Percentiles rank a stretch among this genome's conserved stretches.
phyloP scores from a whole-genome alignment of 2,113 vertebrate species.

The Cyprinodon tularosa region DNA sequence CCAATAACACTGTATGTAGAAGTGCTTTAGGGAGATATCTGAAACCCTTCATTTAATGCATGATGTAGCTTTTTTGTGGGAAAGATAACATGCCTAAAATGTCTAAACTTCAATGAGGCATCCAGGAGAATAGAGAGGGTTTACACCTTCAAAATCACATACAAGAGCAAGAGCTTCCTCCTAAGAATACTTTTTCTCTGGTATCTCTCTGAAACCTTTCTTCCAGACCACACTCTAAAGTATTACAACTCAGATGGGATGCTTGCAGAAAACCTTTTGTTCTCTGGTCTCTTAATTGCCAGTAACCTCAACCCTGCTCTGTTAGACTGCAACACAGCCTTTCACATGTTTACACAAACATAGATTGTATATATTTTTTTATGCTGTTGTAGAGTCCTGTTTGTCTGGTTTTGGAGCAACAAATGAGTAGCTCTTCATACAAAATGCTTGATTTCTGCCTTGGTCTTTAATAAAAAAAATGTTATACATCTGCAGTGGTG shows the following conservation, averaged over 20 bases:
- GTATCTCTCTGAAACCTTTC: conserved; percentile 31
- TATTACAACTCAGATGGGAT: conserved; percentile 35
- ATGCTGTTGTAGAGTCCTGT: conserved; percentile 46
- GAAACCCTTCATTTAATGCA: not conserved
- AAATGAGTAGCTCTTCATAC: conserved; percentile 64
- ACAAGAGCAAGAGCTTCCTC: conserved; percentile 14
- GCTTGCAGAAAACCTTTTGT: conserved; percentile 73
- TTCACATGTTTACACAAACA: conserved; percentile 69
- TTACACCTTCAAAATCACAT: not conserved
- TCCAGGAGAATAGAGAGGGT: conserved; percentile 1
- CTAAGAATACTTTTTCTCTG: conserved; percentile 23
- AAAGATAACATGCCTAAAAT: not conserved
- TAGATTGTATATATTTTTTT: conserved; percentile 53
- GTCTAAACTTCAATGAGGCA: not conserved
- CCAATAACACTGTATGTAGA: not conserved
- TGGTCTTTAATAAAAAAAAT: not conserved
- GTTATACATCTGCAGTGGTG: not conserved
- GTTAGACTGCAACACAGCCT: conserved; percentile 60
- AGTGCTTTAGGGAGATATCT: conserved; percentile 2
- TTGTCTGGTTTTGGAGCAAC: conserved; percentile 53
- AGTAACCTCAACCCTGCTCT: conserved; percentile 59
- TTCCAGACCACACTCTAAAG: conserved; percentile 27
- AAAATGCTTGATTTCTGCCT: conserved; percentile 14
- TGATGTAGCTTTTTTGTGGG: not conserved
- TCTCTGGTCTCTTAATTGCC: conserved; percentile 65